Percentiles rank a stretch among this genome's conserved stretches.
phyloP scores from a whole-genome alignment of 1,140 invertebrate species.

The Brachionus manjavacas region DNA sequence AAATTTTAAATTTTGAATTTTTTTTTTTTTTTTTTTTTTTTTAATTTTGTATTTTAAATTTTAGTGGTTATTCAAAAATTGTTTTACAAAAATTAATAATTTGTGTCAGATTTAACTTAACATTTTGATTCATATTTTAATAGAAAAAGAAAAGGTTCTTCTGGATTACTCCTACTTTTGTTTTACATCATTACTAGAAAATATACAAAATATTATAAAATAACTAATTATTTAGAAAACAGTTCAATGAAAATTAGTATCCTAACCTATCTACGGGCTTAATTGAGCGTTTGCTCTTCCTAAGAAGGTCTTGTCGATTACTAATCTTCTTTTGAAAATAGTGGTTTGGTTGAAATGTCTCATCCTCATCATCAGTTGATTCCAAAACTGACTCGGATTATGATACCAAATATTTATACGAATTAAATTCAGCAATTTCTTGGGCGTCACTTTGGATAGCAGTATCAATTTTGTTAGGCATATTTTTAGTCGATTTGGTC shows the following conservation, averaged over 20 bases:
- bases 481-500: background rate
- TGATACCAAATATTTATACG: background rate
- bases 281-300: too few species aligned
- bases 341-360: too few species aligned
- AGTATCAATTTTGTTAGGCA: background rate
- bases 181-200: background rate
- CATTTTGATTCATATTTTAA: too few species aligned
- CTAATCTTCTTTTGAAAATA: too few species aligned
- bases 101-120: too few species aligned
- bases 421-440: background rate
- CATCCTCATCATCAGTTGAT: background rate
- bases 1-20: background rate
- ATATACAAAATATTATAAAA: too few species aligned
- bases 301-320: too few species aligned
- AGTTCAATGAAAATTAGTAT: background rate
- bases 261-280: too few species aligned
- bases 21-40: too few species aligned
- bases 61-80: too few species aligned
- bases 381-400: background rate
- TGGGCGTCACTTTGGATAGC: background rate
- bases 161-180: background rate
- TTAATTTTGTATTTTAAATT: too few species aligned
- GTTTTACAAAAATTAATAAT: too few species aligned
- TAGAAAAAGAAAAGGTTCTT: background rate
- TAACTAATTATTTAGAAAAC: background rate